These are phyloP conservation scores for Epinephelus cyanopodus DNA, from an alignment of 2,113 vertebrate species.

Conservation along the genomic window DNA sequence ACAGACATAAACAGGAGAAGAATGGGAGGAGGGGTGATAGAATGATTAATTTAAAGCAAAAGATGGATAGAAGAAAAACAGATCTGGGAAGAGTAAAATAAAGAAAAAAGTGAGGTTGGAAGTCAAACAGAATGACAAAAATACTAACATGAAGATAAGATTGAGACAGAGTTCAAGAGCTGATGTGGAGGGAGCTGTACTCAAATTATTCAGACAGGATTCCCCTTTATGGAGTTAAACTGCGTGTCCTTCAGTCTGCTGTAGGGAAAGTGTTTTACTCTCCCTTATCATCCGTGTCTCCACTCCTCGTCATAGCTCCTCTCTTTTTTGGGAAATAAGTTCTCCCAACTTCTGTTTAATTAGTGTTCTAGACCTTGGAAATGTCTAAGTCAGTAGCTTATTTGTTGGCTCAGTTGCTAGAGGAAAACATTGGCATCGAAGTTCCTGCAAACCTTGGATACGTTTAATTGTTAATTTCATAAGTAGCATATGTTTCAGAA, in stretches of 20 bases:
- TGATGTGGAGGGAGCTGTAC: not conserved
- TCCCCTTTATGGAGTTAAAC: constrained; percentile 53
- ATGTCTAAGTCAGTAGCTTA: too few relatives aligned
- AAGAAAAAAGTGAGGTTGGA: not conserved
- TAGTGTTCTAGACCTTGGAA: constrained; percentile 8
- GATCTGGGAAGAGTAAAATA: not conserved
- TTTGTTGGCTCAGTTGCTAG: too few relatives aligned
- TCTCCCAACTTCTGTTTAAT: constrained; percentile 1
- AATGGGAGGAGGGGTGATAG: not conserved
- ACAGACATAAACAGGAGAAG: not conserved
- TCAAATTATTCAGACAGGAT: constrained; percentile 28
- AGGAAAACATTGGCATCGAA: too few relatives aligned
- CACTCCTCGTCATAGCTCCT: not conserved
- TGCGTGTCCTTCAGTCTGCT: constrained; percentile 25
- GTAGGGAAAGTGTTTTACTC: constrained; percentile 29
- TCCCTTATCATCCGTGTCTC: constrained; percentile 1
- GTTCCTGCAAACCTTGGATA: too few relatives aligned
- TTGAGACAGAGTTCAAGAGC: not conserved
- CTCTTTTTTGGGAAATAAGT: not conserved
- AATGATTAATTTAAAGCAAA: not conserved
- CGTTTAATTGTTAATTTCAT: too few relatives aligned
- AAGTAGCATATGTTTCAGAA: too few relatives aligned
- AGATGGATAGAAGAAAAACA: not conserved
- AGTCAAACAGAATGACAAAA: not conserved
- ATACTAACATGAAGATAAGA: not conserved